Conservation (phyloP, 2,797 vertebrate species). For the Sebastolobus altivelis region DNA sequence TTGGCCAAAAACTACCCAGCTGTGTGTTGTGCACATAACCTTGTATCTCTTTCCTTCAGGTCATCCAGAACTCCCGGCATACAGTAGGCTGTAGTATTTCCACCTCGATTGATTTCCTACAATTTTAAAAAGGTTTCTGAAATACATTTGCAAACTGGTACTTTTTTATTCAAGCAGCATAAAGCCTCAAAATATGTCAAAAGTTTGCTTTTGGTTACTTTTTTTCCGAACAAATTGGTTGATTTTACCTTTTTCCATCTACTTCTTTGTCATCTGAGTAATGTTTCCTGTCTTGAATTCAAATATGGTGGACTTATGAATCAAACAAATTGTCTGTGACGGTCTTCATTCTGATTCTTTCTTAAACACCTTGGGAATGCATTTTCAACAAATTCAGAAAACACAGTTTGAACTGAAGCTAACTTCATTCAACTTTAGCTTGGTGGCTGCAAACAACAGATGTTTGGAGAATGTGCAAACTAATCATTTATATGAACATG, state of each 20-base stretch:
- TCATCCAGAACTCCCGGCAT: neutral
- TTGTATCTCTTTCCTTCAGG: neutral
- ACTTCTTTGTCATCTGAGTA: neutral
- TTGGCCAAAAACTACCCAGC: neutral
- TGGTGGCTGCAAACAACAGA: conserved; percentile 12
- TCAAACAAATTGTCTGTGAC: neutral
- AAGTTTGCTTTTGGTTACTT: neutral
- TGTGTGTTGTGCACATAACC: neutral
- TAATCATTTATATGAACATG: conserved; percentile 25
- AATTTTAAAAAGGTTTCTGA: neutral
- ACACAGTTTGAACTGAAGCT: neutral
- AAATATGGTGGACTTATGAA: neutral
- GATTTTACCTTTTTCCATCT: neutral
- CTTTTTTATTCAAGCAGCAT: neutral
- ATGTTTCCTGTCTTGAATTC: neutral
- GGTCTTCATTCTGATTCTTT: neutral
- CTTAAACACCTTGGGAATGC: neutral
- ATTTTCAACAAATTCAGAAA: neutral
- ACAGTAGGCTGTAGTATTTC: neutral
- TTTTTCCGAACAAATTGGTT: neutral
- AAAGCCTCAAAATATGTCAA: neutral
- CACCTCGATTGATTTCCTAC: neutral
- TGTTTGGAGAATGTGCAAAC: conserved; percentile 28
- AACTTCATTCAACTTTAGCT: neutral
- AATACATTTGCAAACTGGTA: neutral